Conservation (phyloP, 2,113 vertebrate genomes). For the Siphamia tubifer region DNA sequence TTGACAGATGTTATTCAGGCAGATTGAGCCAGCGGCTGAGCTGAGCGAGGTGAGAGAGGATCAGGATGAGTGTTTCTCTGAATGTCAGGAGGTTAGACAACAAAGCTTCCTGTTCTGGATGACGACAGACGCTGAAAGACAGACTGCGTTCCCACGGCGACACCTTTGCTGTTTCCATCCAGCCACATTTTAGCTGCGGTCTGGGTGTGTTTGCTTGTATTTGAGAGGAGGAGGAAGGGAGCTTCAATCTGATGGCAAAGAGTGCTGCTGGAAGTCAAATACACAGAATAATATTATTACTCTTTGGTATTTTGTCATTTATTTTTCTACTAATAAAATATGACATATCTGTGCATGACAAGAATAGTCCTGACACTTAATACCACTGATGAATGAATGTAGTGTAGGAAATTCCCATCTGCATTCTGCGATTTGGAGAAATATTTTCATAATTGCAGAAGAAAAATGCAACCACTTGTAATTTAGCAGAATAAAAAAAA, state of each 20-base stretch:
- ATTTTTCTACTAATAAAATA: too few relatives aligned
- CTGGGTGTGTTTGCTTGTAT: background rate
- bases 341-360: too few relatives aligned
- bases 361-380: too few relatives aligned
- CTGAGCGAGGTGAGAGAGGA: background rate
- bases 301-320: too few relatives aligned
- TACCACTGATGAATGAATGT: too few relatives aligned
- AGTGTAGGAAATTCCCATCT: too few relatives aligned
- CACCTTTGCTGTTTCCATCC: background rate
- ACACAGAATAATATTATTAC: too few relatives aligned
- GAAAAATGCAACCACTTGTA: too few relatives aligned
- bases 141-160: background rate
- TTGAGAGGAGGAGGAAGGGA: background rate
- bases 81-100: slow-evolving; percentile 6
- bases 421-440: too few relatives aligned
- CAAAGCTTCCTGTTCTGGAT: slow-evolving; percentile 2
- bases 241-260: background rate
- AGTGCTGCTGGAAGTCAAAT: background rate
- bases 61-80: background rate
- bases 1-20: slow-evolving; percentile 68
- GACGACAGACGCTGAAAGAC: slow-evolving; percentile 13
- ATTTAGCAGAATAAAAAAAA: too few relatives aligned
- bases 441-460: too few relatives aligned
- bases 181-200: background rate
- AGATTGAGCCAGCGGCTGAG: slow-evolving; percentile 11